A percentile compares a stretch with the other conserved stretches of the same genome.
Evolutionary conservation across 2,113 vertebrate genomes (phyloP).

Genomic region (Gambusia holbrooki): DNA sequence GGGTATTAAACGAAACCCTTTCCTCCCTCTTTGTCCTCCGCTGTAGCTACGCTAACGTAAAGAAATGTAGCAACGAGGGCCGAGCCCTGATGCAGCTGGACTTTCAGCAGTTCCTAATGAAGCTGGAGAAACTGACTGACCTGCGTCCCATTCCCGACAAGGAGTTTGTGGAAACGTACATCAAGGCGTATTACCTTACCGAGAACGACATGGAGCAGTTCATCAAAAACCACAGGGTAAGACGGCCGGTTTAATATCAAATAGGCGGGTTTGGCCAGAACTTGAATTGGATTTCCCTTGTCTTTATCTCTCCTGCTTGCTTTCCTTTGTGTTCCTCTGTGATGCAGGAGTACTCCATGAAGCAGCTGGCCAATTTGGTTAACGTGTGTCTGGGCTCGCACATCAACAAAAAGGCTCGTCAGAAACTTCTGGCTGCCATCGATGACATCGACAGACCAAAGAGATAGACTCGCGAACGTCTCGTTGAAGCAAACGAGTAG

Average conservation of each 20-base stretch:
- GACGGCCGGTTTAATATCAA: constrained; percentile 6
- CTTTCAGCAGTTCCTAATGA: constrained; percentile 99
- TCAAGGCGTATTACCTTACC: constrained; percentile 98
- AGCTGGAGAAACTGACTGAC: constrained; percentile 97
- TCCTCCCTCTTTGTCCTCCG: not conserved
- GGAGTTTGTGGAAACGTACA: constrained; percentile 98
- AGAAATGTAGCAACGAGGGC: constrained; percentile 98
- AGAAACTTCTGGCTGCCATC: constrained; percentile 94
- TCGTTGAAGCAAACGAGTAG: constrained; percentile 23
- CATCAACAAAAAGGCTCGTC: constrained; percentile 98
- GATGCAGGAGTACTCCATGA: constrained; percentile 94
- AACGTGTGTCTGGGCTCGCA: constrained; percentile 97
- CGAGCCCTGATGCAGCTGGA: constrained; percentile 98
- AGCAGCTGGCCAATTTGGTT: constrained; percentile 96
- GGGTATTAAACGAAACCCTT: not conserved
- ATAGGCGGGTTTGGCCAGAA: not conserved
- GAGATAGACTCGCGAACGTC: constrained; percentile 82
- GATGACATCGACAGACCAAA: constrained; percentile 96
- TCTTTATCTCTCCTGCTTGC: not conserved
- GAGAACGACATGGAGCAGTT: constrained; percentile 99
- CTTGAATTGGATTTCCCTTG: no score
- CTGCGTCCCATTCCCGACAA: constrained; percentile 97
- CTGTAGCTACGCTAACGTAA: constrained; percentile 93
- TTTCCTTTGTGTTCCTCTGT: not conserved
- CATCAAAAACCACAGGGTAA: constrained; percentile 98